Conservation (phyloP, 37 sponge, comb jelly and placozoan genomes). For the Aphrocallistes beatrix region DNA sequence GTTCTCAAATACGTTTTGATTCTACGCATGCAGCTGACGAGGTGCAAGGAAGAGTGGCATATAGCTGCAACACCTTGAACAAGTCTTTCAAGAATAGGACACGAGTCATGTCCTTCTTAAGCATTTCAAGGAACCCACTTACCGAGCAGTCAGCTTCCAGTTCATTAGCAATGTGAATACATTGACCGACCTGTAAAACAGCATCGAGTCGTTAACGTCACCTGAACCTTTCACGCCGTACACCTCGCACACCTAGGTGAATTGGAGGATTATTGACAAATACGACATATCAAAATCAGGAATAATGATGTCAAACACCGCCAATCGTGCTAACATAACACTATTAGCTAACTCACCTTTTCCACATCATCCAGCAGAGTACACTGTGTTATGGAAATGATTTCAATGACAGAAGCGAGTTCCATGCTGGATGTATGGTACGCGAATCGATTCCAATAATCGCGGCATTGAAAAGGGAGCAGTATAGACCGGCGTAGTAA, state of each 20-base stretch:
- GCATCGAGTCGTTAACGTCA: background rate
- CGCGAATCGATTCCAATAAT: background rate
- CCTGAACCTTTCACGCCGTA: background rate
- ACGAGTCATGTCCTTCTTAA: background rate
- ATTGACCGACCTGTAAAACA: background rate
- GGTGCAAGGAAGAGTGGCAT: background rate
- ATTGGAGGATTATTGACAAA: background rate
- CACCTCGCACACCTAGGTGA: background rate
- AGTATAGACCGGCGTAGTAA: background rate
- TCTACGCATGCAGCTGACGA: background rate
- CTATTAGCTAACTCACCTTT: background rate
- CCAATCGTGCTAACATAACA: background rate
- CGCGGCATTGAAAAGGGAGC: background rate
- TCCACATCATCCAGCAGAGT: background rate
- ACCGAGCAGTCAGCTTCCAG: background rate
- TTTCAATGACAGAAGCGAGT: background rate
- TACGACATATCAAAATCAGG: background rate
- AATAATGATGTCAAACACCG: background rate
- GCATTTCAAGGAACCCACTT: background rate
- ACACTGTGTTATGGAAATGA: background rate
- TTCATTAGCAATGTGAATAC: background rate
- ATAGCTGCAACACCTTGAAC: background rate
- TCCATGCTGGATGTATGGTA: background rate
- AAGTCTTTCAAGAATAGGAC: background rate
- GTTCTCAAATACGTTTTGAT: background rate